Percentiles rank a stretch among this genome's conserved stretches.
Conservation (phyloP, 53 echinoderm and acorn worm genomes). For the Stichopus horrens region DNA sequence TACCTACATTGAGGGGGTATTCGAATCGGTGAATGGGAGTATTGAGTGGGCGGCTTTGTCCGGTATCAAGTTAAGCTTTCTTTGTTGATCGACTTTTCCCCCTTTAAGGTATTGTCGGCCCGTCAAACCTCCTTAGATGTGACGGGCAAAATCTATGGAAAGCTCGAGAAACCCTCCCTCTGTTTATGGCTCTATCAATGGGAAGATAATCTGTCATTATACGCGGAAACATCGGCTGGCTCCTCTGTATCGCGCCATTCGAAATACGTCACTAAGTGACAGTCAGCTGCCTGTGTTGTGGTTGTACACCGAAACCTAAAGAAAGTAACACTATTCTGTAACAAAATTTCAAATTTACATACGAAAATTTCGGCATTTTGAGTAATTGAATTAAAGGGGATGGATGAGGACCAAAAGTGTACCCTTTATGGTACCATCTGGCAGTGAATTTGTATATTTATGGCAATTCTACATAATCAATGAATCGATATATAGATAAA, state of each 20-base stretch:
- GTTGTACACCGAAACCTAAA: too few relatives aligned
- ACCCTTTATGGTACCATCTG: too few relatives aligned
- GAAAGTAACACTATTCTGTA: too few relatives aligned
- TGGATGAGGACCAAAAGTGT: too few relatives aligned
- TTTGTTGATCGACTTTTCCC: slow-evolving; percentile 18
- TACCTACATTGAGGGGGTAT: not conserved
- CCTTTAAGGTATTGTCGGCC: not conserved
- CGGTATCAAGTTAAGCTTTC: slow-evolving; percentile 28
- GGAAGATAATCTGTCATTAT: slow-evolving; percentile 35
- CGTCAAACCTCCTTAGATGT: slow-evolving; percentile 32
- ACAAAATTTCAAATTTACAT: too few relatives aligned
- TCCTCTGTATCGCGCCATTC: not conserved
- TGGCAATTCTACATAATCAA: too few relatives aligned
- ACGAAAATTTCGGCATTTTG: too few relatives aligned
- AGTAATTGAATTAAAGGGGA: too few relatives aligned
- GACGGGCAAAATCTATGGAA: slow-evolving; percentile 23
- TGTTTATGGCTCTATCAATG: slow-evolving; percentile 23
- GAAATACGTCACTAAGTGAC: too few relatives aligned
- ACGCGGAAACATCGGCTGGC: not conserved
- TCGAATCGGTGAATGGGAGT: slow-evolving; percentile 17
- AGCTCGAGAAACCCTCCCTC: slow-evolving; percentile 16
- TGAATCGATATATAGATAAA: too few relatives aligned
- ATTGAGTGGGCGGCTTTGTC: slow-evolving; percentile 37
- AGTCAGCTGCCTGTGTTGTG: too few relatives aligned
- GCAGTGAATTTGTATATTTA: too few relatives aligned